Conservation (phyloP, 2,113 vertebrate genomes). For the Anguilla rostrata region DNA sequence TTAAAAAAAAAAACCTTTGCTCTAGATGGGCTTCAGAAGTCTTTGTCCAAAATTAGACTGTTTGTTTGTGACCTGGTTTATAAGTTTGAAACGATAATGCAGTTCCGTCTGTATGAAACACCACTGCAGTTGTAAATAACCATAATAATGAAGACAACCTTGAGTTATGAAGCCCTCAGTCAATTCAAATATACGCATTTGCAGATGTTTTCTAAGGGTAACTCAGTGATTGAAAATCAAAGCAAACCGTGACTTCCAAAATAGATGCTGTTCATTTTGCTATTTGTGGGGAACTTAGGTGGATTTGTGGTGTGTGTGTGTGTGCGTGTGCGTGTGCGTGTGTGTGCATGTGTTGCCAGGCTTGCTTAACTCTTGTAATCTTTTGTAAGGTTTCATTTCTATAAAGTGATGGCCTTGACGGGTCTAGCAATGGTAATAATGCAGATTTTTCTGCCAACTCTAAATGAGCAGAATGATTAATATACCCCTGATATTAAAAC, state of each 20-base stretch:
- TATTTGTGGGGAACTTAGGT: neutral
- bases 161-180: neutral
- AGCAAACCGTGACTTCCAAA: neutral
- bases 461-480: neutral
- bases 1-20: neutral
- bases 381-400: neutral
- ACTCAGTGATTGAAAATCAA: too few relatives aligned
- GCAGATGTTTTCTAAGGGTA: too few relatives aligned
- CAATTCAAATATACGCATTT: neutral
- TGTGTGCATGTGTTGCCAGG: neutral
- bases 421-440: neutral
- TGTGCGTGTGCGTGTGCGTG: neutral
- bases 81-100: neutral
- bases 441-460: neutral
- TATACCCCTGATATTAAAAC: neutral
- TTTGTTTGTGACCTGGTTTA: neutral
- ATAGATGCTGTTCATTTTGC: neutral
- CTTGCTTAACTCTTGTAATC: neutral
- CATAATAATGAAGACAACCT: neutral
- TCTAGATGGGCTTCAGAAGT: neutral
- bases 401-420: neutral
- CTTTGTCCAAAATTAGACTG: neutral
- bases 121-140: neutral
- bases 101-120: neutral
- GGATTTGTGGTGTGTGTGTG: neutral